Evolutionary conservation across 2,113 vertebrate genomes (phyloP), one percentile per base, ranked within the genome.

Genomic region (Tiliqua scincoides): DNA sequence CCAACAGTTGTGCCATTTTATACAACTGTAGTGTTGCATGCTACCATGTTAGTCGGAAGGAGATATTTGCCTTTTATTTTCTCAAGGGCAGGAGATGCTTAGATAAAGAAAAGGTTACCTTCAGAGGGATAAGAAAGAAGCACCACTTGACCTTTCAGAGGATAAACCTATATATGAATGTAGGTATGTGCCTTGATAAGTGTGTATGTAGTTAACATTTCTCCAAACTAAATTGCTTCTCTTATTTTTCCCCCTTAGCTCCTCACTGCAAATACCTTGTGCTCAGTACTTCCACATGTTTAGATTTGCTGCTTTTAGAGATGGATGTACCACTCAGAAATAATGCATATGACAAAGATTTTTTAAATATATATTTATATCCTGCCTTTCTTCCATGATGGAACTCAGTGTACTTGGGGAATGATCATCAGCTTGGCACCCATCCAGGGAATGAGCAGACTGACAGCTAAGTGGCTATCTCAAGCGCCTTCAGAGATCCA

Each of bases 11-110:
- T 91, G 85, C 71, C 79, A 89, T 65, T 91, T 89, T 80, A 72
- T 0, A 0, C 54, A 84, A 73, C 23, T 14, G 20, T 21, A 83
- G 61, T 87, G 65, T 7, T 90, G 89, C 43, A 86, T 90, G 35
- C 52, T 80, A 85, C 27, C 63, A 11, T 86, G 85, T 85, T 88
- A 77, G 74, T 23, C 80, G 1, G 75, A 23, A 76, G 89, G 35
- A 71, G 6, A 81, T 59, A 73, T 83, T 89, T 91, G 30, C 74
- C 77, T 85, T 88, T 81, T 61, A 71, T 83, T 89, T 70, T 79
- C 43, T 79, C 85, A 84, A 79, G 85, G 73, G 0, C 0, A 1
- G 40, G n/a, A 79, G 40, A 57, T 70, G 80, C 17, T 30, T 83
- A 78, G 57, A 85, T 83, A 89, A n/a, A 85, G 52, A 11, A 63